phyloP scores from a whole-genome alignment of 2,113 vertebrate genomes.

The Chinchilla lanigera region DNA sequence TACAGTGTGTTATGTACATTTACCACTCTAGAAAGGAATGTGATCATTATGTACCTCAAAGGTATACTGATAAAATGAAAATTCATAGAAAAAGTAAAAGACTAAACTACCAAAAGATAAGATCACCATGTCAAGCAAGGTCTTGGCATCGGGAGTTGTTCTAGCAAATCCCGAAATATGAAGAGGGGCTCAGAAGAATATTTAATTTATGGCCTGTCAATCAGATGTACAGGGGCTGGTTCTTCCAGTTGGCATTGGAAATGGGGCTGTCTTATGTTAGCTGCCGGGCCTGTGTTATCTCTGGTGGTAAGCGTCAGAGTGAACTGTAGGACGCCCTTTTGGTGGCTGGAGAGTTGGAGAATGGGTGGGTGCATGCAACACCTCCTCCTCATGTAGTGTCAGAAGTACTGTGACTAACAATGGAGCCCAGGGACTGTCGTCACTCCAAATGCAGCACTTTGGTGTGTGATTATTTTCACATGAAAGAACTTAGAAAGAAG shows the following conservation, averaged over 20 bases:
- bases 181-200: neutral
- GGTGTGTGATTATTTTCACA: neutral
- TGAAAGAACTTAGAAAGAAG: neutral
- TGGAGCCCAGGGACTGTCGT: neutral
- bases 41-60: neutral
- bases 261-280: neutral
- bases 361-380: neutral
- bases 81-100: neutral
- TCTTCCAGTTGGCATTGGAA: no score
- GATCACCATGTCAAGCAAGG: neutral
- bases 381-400: neutral
- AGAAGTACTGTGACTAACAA: neutral
- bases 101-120: neutral
- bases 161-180: no score
- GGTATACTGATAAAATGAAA: neutral
- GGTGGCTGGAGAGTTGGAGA: neutral
- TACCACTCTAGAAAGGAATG: neutral
- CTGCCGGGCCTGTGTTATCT: no score
- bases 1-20: neutral
- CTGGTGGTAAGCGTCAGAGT: neutral
- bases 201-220: neutral
- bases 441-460: neutral
- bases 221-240: neutral
- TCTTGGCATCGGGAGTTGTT: neutral
- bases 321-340: neutral